These are phyloP conservation scores for Drosophila pectinifera DNA, from an alignment of 1,140 invertebrate species.

Conservation along the genomic window DNA sequence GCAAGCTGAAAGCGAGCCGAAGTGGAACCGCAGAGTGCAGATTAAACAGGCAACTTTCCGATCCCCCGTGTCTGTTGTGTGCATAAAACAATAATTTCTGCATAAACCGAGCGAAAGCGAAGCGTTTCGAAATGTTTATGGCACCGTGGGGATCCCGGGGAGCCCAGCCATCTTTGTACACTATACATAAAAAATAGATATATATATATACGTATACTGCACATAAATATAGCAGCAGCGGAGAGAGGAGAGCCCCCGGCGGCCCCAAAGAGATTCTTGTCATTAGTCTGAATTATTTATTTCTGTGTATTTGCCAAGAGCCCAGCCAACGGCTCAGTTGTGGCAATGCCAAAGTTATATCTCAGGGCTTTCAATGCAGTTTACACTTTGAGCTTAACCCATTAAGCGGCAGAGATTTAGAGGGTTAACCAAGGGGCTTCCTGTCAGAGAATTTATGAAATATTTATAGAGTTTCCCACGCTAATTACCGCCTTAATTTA, in stretches of 20 bases:
- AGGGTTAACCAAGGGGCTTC: background rate
- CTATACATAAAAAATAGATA: background rate
- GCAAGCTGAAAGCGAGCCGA: conserved; percentile 30
- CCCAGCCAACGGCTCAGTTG: background rate
- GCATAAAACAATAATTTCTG: conserved; percentile 72
- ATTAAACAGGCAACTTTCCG: conserved; percentile 25
- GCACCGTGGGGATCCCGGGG: conserved; percentile 52
- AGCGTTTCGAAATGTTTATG: conserved; percentile 69
- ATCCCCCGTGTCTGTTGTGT: conserved; percentile 27
- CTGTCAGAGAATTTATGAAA: too few relatives aligned
- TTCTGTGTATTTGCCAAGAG: conserved; percentile 33
- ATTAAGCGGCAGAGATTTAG: background rate
- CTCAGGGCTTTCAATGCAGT: conserved; percentile 14
- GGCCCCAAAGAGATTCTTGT: conserved; percentile 38
- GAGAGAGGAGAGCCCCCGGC: background rate
- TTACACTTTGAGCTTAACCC: conserved; percentile 4
- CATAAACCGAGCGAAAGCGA: conserved; percentile 43
- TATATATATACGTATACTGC: conserved; percentile 9
- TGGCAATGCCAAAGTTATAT: background rate
- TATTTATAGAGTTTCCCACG: too few relatives aligned
- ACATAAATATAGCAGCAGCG: conserved; percentile 14
- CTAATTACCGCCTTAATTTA: background rate
- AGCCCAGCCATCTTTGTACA: conserved; percentile 30
- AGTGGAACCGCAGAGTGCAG: conserved; percentile 25
- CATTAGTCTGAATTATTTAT: conserved; percentile 53